Percentiles rank a stretch among this genome's conserved stretches.
Evolutionary conservation across 2,888 invertebrate species (phyloP).

Genomic region (Perdita meconis): DNA sequence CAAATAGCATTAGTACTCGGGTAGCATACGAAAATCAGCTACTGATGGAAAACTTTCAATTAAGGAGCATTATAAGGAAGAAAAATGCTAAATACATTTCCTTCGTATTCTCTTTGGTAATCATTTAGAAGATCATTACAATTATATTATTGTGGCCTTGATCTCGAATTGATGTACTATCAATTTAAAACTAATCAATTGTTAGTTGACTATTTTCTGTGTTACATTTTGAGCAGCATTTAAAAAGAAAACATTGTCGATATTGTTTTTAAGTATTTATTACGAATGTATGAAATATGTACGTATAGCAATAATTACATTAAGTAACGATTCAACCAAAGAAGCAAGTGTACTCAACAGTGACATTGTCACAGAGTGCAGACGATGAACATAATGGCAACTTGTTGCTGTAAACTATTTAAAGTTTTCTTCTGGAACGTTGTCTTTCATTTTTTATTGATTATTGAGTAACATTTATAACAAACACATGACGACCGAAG

Average conservation of each 20-base stretch:
- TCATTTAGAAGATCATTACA: constrained; percentile 32
- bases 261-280: constrained; percentile 70
- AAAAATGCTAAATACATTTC: constrained; percentile 34
- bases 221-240: constrained; percentile 41
- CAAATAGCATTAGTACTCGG: constrained; percentile 56
- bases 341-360: constrained; percentile 65
- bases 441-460: constrained; percentile 29
- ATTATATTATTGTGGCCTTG: constrained; percentile 60
- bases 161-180: constrained; percentile 52
- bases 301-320: constrained; percentile 70
- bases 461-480: constrained; percentile 42
- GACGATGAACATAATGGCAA: constrained; percentile 41
- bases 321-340: constrained; percentile 72
- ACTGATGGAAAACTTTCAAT: constrained; percentile 27
- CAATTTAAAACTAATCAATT: constrained; percentile 38
- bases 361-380: constrained; percentile 51
- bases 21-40: constrained; percentile 27
- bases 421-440: constrained; percentile 30
- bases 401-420: constrained; percentile 44
- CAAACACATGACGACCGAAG: constrained; percentile 33
- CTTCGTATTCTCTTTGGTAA: constrained; percentile 35
- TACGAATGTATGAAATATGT: constrained; percentile 63
- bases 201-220: constrained; percentile 36
- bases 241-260: constrained; percentile 44
- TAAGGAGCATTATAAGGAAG: constrained; percentile 36